These are phyloP conservation scores for Heliconius nattereri DNA, from an alignment of 1,140 invertebrate species.

Conservation along the genomic window DNA sequence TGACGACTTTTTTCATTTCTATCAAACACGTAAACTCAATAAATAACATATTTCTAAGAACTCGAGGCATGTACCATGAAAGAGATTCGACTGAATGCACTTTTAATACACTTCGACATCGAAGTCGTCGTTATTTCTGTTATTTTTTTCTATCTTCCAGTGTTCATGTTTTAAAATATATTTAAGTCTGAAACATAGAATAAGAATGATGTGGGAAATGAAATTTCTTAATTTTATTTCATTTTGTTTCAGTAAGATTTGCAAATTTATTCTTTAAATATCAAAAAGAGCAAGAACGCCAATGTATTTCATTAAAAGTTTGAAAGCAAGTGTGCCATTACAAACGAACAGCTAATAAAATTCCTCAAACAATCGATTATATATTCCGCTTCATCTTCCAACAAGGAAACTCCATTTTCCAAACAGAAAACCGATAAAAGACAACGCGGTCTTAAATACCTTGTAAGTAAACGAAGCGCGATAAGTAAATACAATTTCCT, in stretches of 20 bases:
- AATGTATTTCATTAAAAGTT: slow-evolving; percentile 27
- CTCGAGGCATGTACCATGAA: not conserved
- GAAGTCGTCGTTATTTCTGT: not conserved
- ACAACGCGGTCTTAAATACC: slow-evolving; percentile 75
- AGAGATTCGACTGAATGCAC: slow-evolving; percentile 11
- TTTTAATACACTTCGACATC: slow-evolving; percentile 7
- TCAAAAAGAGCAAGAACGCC: not conserved
- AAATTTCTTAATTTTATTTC: not conserved
- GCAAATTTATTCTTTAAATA: not conserved
- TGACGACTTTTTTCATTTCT: not conserved
- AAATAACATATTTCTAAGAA: slow-evolving; percentile 10
- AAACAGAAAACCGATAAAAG: slow-evolving; percentile 73
- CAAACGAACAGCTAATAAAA: slow-evolving; percentile 61
- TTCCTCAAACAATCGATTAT: slow-evolving; percentile 61
- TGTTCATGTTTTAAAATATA: not conserved
- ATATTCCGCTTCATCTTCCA: slow-evolving; percentile 63
- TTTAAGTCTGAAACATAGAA: not conserved
- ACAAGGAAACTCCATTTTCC: slow-evolving; percentile 78
- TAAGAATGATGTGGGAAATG: not conserved
- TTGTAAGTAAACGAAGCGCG: slow-evolving; percentile 78
- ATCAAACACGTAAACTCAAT: not conserved
- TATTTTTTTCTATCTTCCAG: not conserved
- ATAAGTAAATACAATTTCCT: slow-evolving; percentile 77
- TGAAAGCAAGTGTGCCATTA: slow-evolving; percentile 25
- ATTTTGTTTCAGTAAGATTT: too few species aligned